Evolutionary conservation across 2,797 vertebrate genomes (phyloP).

Genomic region (Remorina albescens): DNA sequence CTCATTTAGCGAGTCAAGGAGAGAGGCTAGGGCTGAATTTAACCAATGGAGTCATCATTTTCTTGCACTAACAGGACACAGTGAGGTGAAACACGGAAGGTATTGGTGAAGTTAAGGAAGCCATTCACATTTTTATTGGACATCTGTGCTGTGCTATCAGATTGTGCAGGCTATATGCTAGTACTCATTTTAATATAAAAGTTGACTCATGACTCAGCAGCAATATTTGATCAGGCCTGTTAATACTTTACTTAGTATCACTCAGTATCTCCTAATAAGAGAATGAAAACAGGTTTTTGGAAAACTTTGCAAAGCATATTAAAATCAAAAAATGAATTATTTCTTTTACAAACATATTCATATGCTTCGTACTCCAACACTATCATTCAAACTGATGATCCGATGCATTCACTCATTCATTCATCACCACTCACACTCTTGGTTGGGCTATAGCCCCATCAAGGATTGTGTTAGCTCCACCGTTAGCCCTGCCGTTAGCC

Average conservation of each 20-base stretch:
- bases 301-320: too few relatives aligned
- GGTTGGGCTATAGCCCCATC: too few relatives aligned
- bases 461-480: too few relatives aligned
- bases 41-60: slow-evolving; percentile 75
- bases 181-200: background rate
- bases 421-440: too few relatives aligned
- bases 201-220: background rate
- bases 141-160: background rate
- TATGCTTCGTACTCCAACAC: too few relatives aligned
- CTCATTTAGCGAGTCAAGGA: slow-evolving; percentile 85
- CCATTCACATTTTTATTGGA: slow-evolving; percentile 10
- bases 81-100: slow-evolving; percentile 56
- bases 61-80: slow-evolving; percentile 58
- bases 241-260: background rate
- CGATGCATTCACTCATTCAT: too few relatives aligned
- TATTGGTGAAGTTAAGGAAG: slow-evolving; percentile 32
- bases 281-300: too few relatives aligned
- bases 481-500: too few relatives aligned
- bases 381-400: too few relatives aligned
- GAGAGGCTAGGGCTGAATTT: slow-evolving; percentile 74
- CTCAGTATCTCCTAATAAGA: too few relatives aligned
- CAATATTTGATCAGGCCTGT: slow-evolving; percentile 2
- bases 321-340: too few relatives aligned
- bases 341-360: too few relatives aligned
- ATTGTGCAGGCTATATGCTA: background rate